Base-by-base conservation (phyloP, 2,888 invertebrate species). In the Drosophila testacea region DNA sequence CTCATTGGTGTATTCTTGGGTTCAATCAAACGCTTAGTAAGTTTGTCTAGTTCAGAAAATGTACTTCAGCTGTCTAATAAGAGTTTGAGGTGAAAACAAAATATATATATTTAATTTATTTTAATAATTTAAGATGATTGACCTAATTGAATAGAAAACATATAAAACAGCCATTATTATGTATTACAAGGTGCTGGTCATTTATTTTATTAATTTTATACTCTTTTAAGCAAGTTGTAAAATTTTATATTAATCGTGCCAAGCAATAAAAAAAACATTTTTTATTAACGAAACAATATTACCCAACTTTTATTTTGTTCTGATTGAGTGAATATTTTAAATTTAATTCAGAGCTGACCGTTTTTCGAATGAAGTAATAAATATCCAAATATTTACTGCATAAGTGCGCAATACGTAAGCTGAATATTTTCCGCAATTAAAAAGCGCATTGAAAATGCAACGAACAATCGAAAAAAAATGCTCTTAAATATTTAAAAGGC, bases 401-500 rank as follows among this genome's bases (percentile, higher is more conserved):
- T 78, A 83, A 83, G 73, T 55, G 70, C 41, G 47, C 79, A 64
- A 72, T 67, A 73, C 77, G 69, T 75, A 70, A 75, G 78, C 73
- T 71, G 36, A 61, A 80, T 82, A 70, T 87, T 79, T 59, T 64
- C 67, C 52, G 76, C 85, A 87, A 87, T 83, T 83, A 87, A 80
- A 85, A 77, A 73, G 61, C 63, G 55, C 64, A 82, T 76, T 67
- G 69, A 54, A 71, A 64, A 82, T 73, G 52, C 27, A 44, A 41
- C n/a, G 38, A 13, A 32, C 0, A 4, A 27, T 27, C 3, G 11
- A 36, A 52, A 42, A 47, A 57, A 41, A 11, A 22, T 22, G 30
- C 51, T 48, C 50, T 84, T 84, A 87, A 84, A 75, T 82, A 84
- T 82, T 83, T 82, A 72, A 81, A 48, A 69, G 65, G 48, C 56